Conservation (phyloP, 2,113 vertebrate genomes). For the Sclerurus mexicanus region DNA sequence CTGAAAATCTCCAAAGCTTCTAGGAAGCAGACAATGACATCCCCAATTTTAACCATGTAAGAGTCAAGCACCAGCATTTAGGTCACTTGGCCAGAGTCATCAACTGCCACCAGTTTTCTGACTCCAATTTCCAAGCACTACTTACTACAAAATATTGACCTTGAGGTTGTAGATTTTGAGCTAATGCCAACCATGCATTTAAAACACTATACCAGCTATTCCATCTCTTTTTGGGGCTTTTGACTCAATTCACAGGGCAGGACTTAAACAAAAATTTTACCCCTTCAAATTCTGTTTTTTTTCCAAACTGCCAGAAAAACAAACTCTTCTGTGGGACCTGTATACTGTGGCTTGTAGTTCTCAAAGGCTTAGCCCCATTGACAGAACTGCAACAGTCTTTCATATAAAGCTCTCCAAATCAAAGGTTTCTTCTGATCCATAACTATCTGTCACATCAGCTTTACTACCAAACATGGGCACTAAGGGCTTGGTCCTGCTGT, state of each 20-base stretch:
- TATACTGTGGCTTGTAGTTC: neutral
- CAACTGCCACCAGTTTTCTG: neutral
- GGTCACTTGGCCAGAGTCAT: neutral
- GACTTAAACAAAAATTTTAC: neutral
- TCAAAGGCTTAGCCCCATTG: slow-evolving; percentile 34
- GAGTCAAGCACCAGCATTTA: neutral
- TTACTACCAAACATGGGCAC: neutral
- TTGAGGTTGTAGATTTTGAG: neutral
- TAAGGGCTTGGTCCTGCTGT: neutral
- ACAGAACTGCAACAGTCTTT: slow-evolving; percentile 15
- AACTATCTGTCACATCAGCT: neutral
- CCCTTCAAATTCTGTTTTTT: neutral
- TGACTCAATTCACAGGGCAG: neutral
- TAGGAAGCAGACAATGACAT: neutral
- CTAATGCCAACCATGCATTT: neutral
- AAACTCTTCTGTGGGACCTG: neutral
- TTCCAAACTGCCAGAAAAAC: neutral
- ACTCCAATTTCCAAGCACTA: neutral
- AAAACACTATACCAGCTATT: neutral
- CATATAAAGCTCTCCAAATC: neutral
- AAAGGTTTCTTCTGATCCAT: slow-evolving; percentile 15
- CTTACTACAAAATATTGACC: neutral
- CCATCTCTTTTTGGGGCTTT: neutral
- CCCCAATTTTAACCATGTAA: neutral
- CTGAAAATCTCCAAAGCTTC: neutral